A percentile compares a stretch with the other conserved stretches of the same genome.
phyloP scores from a whole-genome alignment of 2,797 vertebrate genomes.

The Trematomus bernacchii region DNA sequence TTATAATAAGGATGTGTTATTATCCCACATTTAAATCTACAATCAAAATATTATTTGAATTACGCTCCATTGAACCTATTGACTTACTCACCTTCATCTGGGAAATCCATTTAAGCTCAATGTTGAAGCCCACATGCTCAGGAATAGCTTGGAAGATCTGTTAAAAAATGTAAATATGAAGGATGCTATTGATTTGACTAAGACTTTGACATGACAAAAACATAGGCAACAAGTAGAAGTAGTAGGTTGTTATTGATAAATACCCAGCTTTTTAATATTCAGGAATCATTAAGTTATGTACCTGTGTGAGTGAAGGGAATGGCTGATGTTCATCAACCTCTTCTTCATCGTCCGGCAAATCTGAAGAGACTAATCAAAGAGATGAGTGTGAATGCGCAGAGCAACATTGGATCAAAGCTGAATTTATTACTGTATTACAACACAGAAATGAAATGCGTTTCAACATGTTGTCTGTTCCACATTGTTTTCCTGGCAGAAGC shows the following conservation, averaged over 20 bases:
- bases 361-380: constrained; percentile 70
- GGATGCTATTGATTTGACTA: background rate
- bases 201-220: background rate
- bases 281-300: constrained; percentile 55
- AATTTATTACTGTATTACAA: background rate
- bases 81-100: constrained; percentile 90
- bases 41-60: background rate
- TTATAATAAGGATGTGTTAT: background rate
- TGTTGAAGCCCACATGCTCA: constrained; percentile 95
- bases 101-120: constrained; percentile 98
- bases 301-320: constrained; percentile 95
- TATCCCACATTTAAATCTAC: background rate
- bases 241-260: background rate
- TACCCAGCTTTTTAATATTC: background rate
- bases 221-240: background rate
- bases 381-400: background rate
- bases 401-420: background rate
- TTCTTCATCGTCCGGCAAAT: constrained; percentile 89
- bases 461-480: background rate
- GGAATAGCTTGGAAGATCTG: constrained; percentile 95
- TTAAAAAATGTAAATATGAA: constrained; percentile 1
- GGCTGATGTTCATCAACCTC: constrained; percentile 94
- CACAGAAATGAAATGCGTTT: background rate
- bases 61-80: background rate
- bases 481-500: background rate